Base-by-base conservation (phyloP, 37 sponge, comb jelly and placozoan genomes). In the Halichondria panicea region DNA sequence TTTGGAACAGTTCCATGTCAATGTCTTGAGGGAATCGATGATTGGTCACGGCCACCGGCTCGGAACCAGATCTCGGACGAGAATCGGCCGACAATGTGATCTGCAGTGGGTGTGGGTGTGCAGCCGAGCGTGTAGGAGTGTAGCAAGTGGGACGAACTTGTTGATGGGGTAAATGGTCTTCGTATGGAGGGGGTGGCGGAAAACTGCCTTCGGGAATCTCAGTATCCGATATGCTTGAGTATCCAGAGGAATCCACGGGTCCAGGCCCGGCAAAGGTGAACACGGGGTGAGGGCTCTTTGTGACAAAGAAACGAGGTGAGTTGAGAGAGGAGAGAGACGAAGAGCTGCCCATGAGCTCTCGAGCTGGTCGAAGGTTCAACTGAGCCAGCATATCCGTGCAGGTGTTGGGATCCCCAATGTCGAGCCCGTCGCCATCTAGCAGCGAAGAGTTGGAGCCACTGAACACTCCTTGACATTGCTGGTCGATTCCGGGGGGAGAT, bases 261-360 rank as follows among this genome's bases (percentile, higher is more conserved):
- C 63, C 64, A 40, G n/a, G n/a, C 15, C 52, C 48, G 21, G 22
- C 35, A 72, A 77, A 79, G 35, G 79, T 71, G 75, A 72, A 79
- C 18, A 86, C 63, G 15, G 82, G 71, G 52, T 86, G 72, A 27
- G 80, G 71, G 54, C 86, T 78, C 36, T 78, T 66, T 15, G 65
- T 61, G 34, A 42, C 45, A 25, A 38, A 19, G 25, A 57, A 66
- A 7, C 86, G 87, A 30, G 91, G 91, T 4, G 91, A 91, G 70
- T 91, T 91, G 81, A 91, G 81, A 13, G 91, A 91, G 53, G 91
- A 85, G 63, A 91, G 82, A 36, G 91, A 91, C 0, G 91, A 91
- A 28, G 87, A 85, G 11, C 75, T 72, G 7, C 91, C 91, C 72
- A 77, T 80, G 46, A 56, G 60, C 15, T 91, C 91, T 38, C 81